phyloP scores from a whole-genome alignment of 2,113 vertebrate species.

The Argyrosomus japonicus region DNA sequence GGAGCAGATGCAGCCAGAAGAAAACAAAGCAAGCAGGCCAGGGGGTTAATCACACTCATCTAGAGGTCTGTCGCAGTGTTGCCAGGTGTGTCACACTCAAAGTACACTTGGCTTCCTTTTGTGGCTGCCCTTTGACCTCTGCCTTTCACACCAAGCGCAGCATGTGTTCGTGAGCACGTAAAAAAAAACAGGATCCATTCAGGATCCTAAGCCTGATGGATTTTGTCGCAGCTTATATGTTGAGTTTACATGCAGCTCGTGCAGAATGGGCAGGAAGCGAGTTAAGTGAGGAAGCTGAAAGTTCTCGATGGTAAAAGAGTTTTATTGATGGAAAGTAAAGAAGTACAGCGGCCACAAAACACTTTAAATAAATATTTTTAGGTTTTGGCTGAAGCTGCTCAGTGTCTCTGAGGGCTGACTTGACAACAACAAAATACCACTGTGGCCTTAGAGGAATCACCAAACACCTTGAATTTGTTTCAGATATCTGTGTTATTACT shows the following conservation, averaged over 20 bases:
- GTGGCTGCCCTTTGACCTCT: slow-evolving; percentile 60
- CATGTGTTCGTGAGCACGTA: slow-evolving; percentile 1
- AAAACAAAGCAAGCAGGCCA: slow-evolving; percentile 71
- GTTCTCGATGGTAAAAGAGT: background rate
- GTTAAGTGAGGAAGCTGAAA: background rate
- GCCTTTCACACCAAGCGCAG: slow-evolving; percentile 43
- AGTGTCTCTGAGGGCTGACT: background rate
- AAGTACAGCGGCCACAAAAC: background rate
- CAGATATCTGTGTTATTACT: slow-evolving; percentile 24
- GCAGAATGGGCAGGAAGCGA: slow-evolving; percentile 30
- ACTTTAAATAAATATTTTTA: slow-evolving; percentile 4
- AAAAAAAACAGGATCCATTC: slow-evolving; percentile 23
- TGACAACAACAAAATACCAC: slow-evolving; percentile 9
- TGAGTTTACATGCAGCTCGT: background rate
- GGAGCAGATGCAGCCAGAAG: slow-evolving; percentile 65
- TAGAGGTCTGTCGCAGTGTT: slow-evolving; percentile 47
- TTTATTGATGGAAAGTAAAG: slow-evolving; percentile 1
- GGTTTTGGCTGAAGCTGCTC: slow-evolving; percentile 13
- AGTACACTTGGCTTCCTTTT: slow-evolving; percentile 66
- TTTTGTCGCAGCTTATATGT: slow-evolving; percentile 24
- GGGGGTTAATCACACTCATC: slow-evolving; percentile 72
- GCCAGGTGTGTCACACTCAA: slow-evolving; percentile 74
- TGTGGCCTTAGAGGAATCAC: background rate
- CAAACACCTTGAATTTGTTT: slow-evolving; percentile 19
- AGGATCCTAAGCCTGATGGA: slow-evolving; percentile 14